These are phyloP conservation scores for Ailuropoda melanoleuca DNA, from an alignment of 2,113 vertebrate species.

Conservation along the genomic window DNA sequence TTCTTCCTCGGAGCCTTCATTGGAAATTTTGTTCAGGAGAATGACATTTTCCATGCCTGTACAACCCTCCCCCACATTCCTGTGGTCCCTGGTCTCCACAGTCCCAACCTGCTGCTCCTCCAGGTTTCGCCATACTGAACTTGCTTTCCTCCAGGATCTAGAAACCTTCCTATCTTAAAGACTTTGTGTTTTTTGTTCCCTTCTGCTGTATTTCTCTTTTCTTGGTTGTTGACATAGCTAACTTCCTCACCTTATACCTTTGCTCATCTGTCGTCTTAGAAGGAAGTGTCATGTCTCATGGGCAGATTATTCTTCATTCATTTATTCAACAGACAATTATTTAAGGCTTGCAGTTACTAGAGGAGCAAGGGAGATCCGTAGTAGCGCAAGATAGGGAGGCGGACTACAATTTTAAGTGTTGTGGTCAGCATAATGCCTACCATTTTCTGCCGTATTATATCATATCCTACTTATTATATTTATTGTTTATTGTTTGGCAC, in stretches of 20 bases:
- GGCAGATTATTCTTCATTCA: neutral
- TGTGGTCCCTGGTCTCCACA: accelerated
- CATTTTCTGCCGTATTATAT: neutral
- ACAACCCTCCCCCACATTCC: neutral
- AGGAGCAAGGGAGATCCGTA: neutral
- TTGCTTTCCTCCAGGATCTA: neutral
- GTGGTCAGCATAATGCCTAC: neutral
- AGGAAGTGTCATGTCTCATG: neutral
- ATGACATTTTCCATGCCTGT: neutral
- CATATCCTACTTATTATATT: neutral
- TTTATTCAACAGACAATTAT: neutral
- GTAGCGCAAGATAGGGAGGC: neutral
- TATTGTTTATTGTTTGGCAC: neutral
- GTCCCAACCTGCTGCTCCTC: neutral
- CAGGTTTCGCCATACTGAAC: neutral
- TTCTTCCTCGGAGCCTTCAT: neutral
- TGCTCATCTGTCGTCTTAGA: neutral
- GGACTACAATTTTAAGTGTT: neutral
- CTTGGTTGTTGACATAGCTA: neutral
- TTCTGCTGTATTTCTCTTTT: neutral
- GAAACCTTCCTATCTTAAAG: neutral
- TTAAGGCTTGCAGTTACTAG: neutral
- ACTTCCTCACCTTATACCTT: neutral
- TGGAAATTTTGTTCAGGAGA: neutral
- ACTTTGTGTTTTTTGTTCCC: neutral